phyloP scores from a whole-genome alignment of 1,140 invertebrate species.

The Druon quercuslanigerum region DNA sequence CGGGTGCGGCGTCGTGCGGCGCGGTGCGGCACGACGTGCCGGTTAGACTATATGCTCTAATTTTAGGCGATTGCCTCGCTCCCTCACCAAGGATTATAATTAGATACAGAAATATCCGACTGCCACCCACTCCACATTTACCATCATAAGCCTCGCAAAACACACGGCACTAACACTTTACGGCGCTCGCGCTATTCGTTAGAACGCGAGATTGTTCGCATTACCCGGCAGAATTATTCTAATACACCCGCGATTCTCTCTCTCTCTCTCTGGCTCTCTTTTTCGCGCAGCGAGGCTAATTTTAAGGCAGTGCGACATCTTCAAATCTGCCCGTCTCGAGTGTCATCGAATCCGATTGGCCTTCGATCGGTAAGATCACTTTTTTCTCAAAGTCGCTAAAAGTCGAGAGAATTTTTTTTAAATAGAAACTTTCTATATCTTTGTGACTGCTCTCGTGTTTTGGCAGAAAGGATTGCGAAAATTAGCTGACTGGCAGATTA shows the following conservation, averaged over 20 bases:
- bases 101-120: slow-evolving; percentile 75
- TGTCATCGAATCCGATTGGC: slow-evolving; percentile 1
- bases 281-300: slow-evolving; percentile 41
- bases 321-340: slow-evolving; percentile 31
- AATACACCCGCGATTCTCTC: slow-evolving; percentile 48
- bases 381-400: too few relatives aligned
- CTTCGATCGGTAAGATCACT: background rate
- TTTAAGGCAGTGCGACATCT: slow-evolving; percentile 48
- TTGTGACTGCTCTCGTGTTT: too few relatives aligned
- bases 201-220: slow-evolving; percentile 58
- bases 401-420: too few relatives aligned
- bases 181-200: slow-evolving; percentile 48
- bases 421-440: too few relatives aligned
- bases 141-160: slow-evolving; percentile 52
- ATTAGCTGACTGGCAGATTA: too few relatives aligned
- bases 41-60: slow-evolving; percentile 74
- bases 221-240: slow-evolving; percentile 53
- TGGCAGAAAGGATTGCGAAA: too few relatives aligned
- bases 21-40: slow-evolving; percentile 33
- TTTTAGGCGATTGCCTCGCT: slow-evolving; percentile 75
- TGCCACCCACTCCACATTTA: slow-evolving; percentile 63
- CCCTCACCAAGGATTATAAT: slow-evolving; percentile 75
- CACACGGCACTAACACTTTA: slow-evolving; percentile 53
- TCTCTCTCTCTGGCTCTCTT: too few relatives aligned
- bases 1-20: too few relatives aligned